phyloP scores from a whole-genome alignment of 1,140 invertebrate genomes.

The Caenorhabditis remanei region DNA sequence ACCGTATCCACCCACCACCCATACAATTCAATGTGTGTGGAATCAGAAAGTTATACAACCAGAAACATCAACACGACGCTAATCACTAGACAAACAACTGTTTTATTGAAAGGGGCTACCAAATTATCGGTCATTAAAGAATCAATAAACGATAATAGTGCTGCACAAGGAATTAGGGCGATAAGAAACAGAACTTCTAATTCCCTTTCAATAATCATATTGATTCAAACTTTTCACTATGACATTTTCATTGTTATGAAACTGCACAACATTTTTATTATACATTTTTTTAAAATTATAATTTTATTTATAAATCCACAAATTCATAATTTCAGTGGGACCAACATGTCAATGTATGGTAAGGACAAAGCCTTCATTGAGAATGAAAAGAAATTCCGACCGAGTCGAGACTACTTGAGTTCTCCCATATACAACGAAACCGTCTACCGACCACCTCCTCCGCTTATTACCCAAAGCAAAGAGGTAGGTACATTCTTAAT shows the following conservation, averaged over 20 bases:
- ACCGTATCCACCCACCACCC: background rate
- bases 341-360: conserved; percentile 3
- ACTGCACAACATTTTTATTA: background rate
- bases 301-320: background rate
- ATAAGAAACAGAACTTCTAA: conserved; percentile 53
- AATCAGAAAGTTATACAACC: conserved; percentile 35
- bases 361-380: conserved; percentile 29
- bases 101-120: conserved; percentile 27
- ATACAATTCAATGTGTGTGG: background rate
- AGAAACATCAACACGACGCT: conserved; percentile 39
- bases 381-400: conserved; percentile 1
- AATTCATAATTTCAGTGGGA: background rate
- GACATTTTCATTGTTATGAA: conserved; percentile 13
- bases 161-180: background rate
- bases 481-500: background rate
- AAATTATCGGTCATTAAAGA: conserved; percentile 46
- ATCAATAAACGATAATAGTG: conserved; percentile 39
- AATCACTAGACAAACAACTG: conserved; percentile 42
- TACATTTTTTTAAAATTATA: background rate
- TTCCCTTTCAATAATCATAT: conserved; percentile 47
- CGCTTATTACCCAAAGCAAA: background rate
- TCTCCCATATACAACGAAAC: background rate
- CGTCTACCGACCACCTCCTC: background rate
- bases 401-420: background rate
- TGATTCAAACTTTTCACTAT: conserved; percentile 38